These are phyloP conservation scores for Podarcis muralis DNA, from an alignment of 2,113 vertebrate species.

Conservation along the genomic window DNA sequence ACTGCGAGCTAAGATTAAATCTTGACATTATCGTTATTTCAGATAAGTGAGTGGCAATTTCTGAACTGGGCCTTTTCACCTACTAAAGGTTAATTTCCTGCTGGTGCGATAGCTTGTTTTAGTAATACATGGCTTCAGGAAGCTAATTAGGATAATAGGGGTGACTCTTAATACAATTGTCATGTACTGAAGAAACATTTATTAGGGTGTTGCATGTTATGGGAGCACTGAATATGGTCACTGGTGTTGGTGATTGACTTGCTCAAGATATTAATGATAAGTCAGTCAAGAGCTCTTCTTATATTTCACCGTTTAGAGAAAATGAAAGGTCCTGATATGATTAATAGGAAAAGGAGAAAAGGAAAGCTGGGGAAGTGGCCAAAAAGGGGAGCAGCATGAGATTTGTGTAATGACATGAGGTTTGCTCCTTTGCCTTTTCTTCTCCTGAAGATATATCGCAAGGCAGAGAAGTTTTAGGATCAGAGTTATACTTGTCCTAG, in stretches of 20 bases:
- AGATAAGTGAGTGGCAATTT: slow-evolving; percentile 26
- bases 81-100: slow-evolving; percentile 22
- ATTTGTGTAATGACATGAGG: background rate
- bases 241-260: background rate
- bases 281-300: background rate
- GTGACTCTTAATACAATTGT: slow-evolving; percentile 31
- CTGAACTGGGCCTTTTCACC: background rate
- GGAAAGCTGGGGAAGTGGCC: background rate
- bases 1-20: slow-evolving; percentile 13
- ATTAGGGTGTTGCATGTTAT: background rate
- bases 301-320: background rate
- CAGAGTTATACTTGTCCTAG: no score
- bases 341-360: background rate
- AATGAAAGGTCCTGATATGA: background rate
- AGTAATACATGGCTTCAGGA: slow-evolving; percentile 8
- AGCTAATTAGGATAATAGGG: slow-evolving; percentile 13
- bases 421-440: no score
- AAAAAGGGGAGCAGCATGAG: background rate
- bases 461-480: no score
- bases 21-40: background rate
- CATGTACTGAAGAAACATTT: background rate
- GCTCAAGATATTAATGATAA: background rate
- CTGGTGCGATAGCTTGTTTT: slow-evolving; percentile 32
- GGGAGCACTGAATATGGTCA: background rate
- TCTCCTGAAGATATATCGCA: no score